Evolutionary conservation across 1,140 invertebrate genomes (phyloP), one percentile per base, ranked within the genome.

Genomic region (Diachasmimorpha longicaudata): DNA sequence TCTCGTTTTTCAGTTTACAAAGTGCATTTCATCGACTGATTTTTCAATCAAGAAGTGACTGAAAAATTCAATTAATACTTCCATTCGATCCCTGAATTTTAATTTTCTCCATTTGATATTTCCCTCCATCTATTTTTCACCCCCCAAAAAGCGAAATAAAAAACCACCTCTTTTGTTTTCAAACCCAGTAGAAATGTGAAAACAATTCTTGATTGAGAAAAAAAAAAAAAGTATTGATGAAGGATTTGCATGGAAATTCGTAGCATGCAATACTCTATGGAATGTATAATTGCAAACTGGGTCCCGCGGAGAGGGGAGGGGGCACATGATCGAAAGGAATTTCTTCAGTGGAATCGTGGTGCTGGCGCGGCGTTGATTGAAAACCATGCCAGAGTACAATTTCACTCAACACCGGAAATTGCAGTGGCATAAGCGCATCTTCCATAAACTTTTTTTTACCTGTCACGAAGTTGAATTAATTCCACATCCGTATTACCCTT

Each of bases 251-350:
- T 74, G 13, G 68, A 39, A 68, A 16, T 66, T 55, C 66, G 46
- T 55, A n/a, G 21, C 19, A 14, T 63, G 55, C 48, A 23, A 37
- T 66, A 58, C 63, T 21, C 66, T 66, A 39, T 39, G 68, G 55
- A 76, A 76, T 66, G 37, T 66, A 76, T 76, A 76, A 76, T 76
- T 76, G 42, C 66, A 71, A 76, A 72, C n/a, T 16, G 46, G 25
- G 39, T 58, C 39, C 68, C 16, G 31, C 13, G 14, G n/a, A 48
- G 13, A 4, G 13, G 46, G 5, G n/a, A 48, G 13, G 4, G 23
- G 70, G 9, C 25, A 66, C 13, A 66, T 66, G 23, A 71, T 63
- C 74, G 68, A 76, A 76, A 19, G 74, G 55, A 76, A 76, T 76
- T 76, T 76, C 74, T 71, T 76, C 21, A 39, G 37, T 16, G 44